Evolutionary conservation across 1,140 invertebrate genomes (phyloP), one percentile per base, ranked within the genome.

Genomic region (Eciton burchellii): DNA sequence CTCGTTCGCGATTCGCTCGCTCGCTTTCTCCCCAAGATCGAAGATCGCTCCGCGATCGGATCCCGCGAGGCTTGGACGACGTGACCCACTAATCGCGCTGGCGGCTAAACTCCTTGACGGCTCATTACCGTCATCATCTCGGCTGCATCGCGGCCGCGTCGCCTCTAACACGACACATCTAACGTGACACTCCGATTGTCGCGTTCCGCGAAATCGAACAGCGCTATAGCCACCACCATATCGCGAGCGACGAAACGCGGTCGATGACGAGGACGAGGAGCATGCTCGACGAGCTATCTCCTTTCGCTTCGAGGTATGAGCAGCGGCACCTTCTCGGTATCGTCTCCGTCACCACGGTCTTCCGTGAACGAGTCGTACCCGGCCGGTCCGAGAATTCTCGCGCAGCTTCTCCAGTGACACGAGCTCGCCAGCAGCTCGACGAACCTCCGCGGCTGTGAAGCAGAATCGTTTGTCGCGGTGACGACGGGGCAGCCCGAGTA

Each of bases 291-390:
- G 26, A 5, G 45, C 62, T 77, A 77, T 65, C 47, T n/a, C 12
- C 29, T 68, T 56, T 77, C 74, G 47, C 35, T 66, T 68, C 74
- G 49, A 77, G 21, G 35, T 56, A 35, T 35, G 56, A 77, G 47
- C 47, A 47, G 47, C 74, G 74, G 47, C 35, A 12, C 26, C 35
- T 77, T 77, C 74, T 35, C 29, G 21, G 74, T 77, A 77, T 8
- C 41, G 35, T 6, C 35, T 35, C 35, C 35, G n/a, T 76, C 26
- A 43, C 26, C 41, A n/a, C 16, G 66, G 74, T 16, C 47, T 77
- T 77, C 74, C 47, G 47, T 52, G 74, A 77, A 77, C 29, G 74
- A 77, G 54, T 77, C 54, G 26, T 68, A 68, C 66, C 24, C 74
- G 66, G n/a, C 47, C 21, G 74, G 62, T 68, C 74, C 62, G 26